Evolutionary conservation across 2,113 vertebrate species (phyloP), one percentile per base, ranked within the genome.

Genomic region (Otus sunia): DNA sequence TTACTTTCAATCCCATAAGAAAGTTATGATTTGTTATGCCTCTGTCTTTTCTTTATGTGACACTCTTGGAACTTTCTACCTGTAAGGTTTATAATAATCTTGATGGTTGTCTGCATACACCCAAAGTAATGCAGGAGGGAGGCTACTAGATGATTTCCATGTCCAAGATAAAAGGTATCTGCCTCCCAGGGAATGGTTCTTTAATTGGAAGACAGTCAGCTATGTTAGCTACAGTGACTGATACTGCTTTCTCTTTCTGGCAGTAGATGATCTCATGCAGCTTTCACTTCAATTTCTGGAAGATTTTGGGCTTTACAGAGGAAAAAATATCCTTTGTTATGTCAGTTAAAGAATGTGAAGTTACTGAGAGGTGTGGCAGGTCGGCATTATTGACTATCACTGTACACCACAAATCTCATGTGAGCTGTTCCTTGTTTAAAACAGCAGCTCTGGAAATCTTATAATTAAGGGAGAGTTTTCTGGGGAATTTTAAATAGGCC

Each of bases 121-220:
- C 88, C 53, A 6, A 50, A 67, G 62, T 34, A 55, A 64, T 27
- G 18, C 55, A 90, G 39, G 27, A 79, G 52, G 45, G 53, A 63
- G 47, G 36, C 58, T 88, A n/a, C 52, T 64, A n/a, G 15, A 53
- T 88, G 74, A 30, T 53, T 84, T 97, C 78, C 7, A 26, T 6
- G 52, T 36, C 43, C 73, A 85, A 74, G 53, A 63, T 45, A 86
- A 81, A 94, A 85, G 37, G n/a, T 69, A 71, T 50, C 30, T 49
- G 34, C 60, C 56, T 88, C 29, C 36, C 69, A 80, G 88, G 81
- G 66, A 96, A 91, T 26, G 50, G 69, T 76, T 84, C 75, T 92
- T 76, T 90, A 95, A 75, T 55, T 91, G 34, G 66, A 94, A 95
- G 56, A 32, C 88, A 92, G 93, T 85, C 91, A 96, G 83, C 69